phyloP scores from a whole-genome alignment of 1,140 invertebrate genomes.

The Danaus melanippus region DNA sequence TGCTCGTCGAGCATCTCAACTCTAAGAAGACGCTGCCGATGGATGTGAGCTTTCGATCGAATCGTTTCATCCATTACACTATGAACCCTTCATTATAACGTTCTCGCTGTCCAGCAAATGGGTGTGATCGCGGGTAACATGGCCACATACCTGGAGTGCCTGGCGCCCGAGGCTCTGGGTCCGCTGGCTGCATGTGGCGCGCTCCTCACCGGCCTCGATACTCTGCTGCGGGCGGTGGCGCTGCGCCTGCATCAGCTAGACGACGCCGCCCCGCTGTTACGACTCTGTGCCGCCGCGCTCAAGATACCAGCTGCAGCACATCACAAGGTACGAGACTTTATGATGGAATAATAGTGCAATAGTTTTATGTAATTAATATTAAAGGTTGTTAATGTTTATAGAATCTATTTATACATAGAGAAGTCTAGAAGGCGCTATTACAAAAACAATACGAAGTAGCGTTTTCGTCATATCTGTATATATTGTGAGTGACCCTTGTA shows the following conservation, averaged over 20 bases:
- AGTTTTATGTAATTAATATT: too few relatives aligned
- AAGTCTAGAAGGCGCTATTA: too few relatives aligned
- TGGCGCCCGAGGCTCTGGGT: constrained; percentile 87
- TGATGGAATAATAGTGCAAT: too few relatives aligned
- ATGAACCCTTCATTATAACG: neutral
- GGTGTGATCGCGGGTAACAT: constrained; percentile 78
- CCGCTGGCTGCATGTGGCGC: constrained; percentile 84
- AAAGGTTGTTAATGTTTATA: too few relatives aligned
- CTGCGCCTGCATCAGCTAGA: constrained; percentile 82
- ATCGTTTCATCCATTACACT: neutral
- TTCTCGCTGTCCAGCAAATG: constrained; percentile 39
- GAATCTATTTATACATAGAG: too few relatives aligned
- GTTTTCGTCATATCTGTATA: too few relatives aligned
- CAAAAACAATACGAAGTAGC: too few relatives aligned
- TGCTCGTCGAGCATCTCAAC: constrained; percentile 92
- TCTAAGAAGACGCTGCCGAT: constrained; percentile 88
- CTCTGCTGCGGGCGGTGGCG: constrained; percentile 86
- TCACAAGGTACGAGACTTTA: constrained; percentile 76
- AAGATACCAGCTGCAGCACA: constrained; percentile 86
- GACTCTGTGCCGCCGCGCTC: constrained; percentile 89
- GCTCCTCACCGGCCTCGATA: constrained; percentile 86
- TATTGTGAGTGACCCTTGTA: neutral
- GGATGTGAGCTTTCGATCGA: constrained; percentile 64
- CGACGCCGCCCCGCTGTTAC: constrained; percentile 83
- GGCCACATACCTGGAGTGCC: constrained; percentile 92